phyloP scores from a whole-genome alignment of 2,797 vertebrate genomes.

The Okamejei kenojei region DNA sequence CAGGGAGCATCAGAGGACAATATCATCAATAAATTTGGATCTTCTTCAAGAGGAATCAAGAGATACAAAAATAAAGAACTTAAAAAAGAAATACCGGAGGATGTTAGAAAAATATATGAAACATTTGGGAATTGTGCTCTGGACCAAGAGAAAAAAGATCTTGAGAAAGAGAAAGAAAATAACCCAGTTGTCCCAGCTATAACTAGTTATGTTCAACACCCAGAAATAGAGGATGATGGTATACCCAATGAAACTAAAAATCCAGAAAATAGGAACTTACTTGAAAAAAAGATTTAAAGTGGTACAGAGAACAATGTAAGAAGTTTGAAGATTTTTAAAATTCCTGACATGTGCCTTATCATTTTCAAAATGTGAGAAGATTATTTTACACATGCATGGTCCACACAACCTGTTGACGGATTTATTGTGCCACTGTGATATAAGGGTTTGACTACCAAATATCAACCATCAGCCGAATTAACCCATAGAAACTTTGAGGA shows the following conservation, averaged over 20 bases:
- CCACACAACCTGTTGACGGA: slow-evolving; percentile 17
- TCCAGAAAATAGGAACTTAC: slow-evolving; percentile 60
- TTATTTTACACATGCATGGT: slow-evolving; percentile 30
- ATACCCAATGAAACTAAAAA: slow-evolving; percentile 73
- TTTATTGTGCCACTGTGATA: slow-evolving; percentile 34
- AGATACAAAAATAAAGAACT: slow-evolving; percentile 84
- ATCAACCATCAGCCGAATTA: slow-evolving; percentile 25
- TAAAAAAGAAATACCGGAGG: slow-evolving; percentile 76
- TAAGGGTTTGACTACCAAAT: slow-evolving; percentile 32
- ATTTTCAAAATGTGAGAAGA: slow-evolving; percentile 33
- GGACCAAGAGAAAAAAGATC: slow-evolving; percentile 74
- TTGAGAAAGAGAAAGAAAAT: slow-evolving; percentile 57
- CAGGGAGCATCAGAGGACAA: slow-evolving; percentile 84
- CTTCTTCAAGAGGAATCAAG: slow-evolving; percentile 73
- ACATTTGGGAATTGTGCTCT: slow-evolving; percentile 68
- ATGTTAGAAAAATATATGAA: slow-evolving; percentile 71
- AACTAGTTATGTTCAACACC: slow-evolving; percentile 64
- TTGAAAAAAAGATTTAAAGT: slow-evolving; percentile 53
- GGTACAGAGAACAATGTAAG: background rate
- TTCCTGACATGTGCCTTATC: slow-evolving; percentile 36
- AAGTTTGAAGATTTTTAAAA: slow-evolving; percentile 21
- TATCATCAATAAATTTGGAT: slow-evolving; percentile 87
- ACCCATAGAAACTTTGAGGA: background rate
- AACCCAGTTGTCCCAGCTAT: slow-evolving; percentile 75
- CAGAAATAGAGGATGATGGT: slow-evolving; percentile 66